These are phyloP conservation scores for Gulo gulo DNA, from an alignment of 2,113 vertebrate species.

Conservation along the genomic window DNA sequence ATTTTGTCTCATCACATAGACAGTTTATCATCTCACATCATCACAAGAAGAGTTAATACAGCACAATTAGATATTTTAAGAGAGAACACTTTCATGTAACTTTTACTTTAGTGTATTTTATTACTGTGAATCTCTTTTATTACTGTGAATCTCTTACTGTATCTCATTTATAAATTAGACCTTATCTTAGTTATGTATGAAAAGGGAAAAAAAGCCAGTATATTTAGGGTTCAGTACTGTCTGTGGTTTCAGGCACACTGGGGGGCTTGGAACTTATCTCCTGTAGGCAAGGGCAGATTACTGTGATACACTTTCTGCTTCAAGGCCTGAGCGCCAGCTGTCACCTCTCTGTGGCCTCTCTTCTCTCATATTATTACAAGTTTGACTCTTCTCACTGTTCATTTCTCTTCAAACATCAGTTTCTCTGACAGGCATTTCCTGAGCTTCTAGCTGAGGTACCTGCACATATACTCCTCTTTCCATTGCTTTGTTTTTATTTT, in stretches of 20 bases:
- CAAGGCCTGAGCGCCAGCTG: background rate
- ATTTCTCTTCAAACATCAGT: background rate
- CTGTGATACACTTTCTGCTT: background rate
- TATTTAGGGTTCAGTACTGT: background rate
- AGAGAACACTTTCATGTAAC: background rate
- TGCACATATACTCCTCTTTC: background rate
- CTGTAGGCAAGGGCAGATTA: background rate
- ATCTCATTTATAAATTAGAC: background rate
- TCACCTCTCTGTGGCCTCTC: background rate
- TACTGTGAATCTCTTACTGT: background rate
- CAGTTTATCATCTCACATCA: background rate
- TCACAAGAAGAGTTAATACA: background rate
- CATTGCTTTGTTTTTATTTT: background rate
- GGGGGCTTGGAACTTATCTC: background rate
- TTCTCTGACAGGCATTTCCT: background rate
- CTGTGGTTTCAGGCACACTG: background rate
- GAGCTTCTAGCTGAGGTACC: background rate
- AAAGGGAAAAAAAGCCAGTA: background rate
- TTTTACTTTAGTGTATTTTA: background rate
- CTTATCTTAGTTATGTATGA: background rate
- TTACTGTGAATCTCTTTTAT: background rate
- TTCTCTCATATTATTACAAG: background rate
- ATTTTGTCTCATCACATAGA: background rate
- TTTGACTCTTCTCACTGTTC: background rate
- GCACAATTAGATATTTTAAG: background rate